Evolutionary conservation across 2,797 vertebrate genomes (phyloP).

Genomic region (Halcyon smyrnensis): DNA sequence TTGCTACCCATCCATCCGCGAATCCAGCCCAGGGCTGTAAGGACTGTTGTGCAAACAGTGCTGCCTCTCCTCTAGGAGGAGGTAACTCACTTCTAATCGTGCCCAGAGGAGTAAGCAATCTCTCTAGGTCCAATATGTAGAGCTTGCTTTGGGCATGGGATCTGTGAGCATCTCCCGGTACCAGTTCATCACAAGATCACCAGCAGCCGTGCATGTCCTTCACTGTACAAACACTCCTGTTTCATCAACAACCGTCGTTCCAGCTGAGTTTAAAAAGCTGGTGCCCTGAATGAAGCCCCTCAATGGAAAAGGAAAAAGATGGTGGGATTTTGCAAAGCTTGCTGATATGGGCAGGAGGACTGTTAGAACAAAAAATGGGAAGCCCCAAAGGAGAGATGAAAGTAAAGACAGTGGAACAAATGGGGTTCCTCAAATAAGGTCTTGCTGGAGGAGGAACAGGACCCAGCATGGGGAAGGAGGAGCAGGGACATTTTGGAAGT

Average conservation of each 20-base stretch:
- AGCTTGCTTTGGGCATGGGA: background rate
- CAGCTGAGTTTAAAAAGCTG: background rate
- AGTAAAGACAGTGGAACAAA: background rate
- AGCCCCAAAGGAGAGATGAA: background rate
- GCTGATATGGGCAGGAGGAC: background rate
- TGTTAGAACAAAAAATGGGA: background rate
- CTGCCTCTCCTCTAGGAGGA: background rate
- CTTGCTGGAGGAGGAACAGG: background rate
- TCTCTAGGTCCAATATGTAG: background rate
- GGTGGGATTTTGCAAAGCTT: background rate
- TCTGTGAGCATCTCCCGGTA: background rate
- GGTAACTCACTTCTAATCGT: background rate
- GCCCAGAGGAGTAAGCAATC: background rate
- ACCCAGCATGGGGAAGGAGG: background rate
- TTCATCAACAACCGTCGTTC: background rate
- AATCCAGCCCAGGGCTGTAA: background rate
- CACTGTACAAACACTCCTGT: background rate
- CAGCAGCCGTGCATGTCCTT: background rate
- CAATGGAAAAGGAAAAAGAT: background rate
- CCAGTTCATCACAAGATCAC: background rate
- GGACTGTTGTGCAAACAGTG: background rate
- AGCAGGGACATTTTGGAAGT: background rate
- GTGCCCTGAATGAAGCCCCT: background rate
- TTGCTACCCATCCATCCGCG: fast-evolving
- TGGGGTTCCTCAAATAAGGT: background rate